Conservation (phyloP, 2,888 invertebrate genomes). For the Caradrina clavipalpis region DNA sequence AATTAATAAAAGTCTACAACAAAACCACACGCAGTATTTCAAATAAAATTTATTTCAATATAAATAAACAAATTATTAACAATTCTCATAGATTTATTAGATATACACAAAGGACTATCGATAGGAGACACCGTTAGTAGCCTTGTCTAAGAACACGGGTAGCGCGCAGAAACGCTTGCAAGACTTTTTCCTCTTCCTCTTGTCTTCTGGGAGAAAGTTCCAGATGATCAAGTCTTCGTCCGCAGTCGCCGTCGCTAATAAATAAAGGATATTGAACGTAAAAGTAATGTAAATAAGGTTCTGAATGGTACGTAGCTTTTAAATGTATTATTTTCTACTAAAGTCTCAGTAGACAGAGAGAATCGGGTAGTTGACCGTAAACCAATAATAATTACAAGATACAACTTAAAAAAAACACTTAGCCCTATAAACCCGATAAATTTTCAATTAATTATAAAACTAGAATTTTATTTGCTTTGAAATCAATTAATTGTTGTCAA, state of each 20-base stretch:
- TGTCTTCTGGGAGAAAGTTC: slow-evolving; percentile 87
- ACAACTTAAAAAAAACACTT: too few relatives aligned
- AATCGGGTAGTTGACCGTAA: too few relatives aligned
- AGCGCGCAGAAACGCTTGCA: slow-evolving; percentile 75
- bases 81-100: slow-evolving; percentile 34
- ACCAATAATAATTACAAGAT: too few relatives aligned
- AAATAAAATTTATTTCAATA: slow-evolving; percentile 58
- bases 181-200: slow-evolving; percentile 66
- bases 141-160: slow-evolving; percentile 79
- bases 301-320: too few relatives aligned
- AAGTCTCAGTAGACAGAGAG: too few relatives aligned
- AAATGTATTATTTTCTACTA: too few relatives aligned
- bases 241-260: slow-evolving; percentile 84
- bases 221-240: slow-evolving; percentile 88
- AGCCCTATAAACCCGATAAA: too few relatives aligned
- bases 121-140: slow-evolving; percentile 72
- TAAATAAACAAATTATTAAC: slow-evolving; percentile 52
- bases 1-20: not conserved
- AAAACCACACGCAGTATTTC: not conserved
- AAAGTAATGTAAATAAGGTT: too few relatives aligned
- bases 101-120: slow-evolving; percentile 61
- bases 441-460: too few relatives aligned
- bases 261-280: not conserved
- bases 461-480: too few relatives aligned
- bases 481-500: too few relatives aligned